phyloP scores from a whole-genome alignment of 1,140 invertebrate genomes.

The Drosophila subpulchrella region DNA sequence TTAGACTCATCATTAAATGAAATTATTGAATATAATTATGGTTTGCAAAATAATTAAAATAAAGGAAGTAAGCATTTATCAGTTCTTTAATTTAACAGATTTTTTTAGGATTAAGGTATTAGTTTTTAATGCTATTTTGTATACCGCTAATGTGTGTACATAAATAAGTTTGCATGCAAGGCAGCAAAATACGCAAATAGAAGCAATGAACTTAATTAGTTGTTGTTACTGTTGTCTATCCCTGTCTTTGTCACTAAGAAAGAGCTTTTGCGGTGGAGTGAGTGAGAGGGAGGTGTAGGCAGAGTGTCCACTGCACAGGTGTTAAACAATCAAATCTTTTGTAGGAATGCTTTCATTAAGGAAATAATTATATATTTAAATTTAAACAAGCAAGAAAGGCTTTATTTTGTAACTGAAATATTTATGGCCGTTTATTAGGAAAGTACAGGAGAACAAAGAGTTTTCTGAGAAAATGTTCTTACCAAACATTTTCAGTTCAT shows the following conservation, averaged over 20 bases:
- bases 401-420: neutral
- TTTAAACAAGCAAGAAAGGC: neutral
- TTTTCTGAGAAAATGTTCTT: too few relatives aligned
- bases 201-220: conserved; percentile 84
- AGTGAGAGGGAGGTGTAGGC: neutral
- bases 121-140: neutral
- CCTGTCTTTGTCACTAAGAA: conserved; percentile 23
- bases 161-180: conserved; percentile 49
- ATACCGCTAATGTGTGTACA: neutral
- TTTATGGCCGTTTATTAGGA: neutral
- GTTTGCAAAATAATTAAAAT: too few relatives aligned
- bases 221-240: conserved; percentile 55
- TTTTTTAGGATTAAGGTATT: too few relatives aligned
- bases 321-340: conserved; percentile 1
- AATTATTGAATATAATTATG: too few relatives aligned
- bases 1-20: too few relatives aligned
- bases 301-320: conserved; percentile 1
- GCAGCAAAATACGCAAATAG: conserved; percentile 71
- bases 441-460: neutral
- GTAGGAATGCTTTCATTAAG: neutral
- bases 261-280: conserved; percentile 8
- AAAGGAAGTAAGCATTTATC: too few relatives aligned
- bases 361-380: conserved; percentile 1
- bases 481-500: too few relatives aligned
- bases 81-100: too few relatives aligned